These are phyloP conservation scores for Cyprinodon brontotheroides DNA, from an alignment of 2,113 vertebrate genomes.

Conservation along the genomic window DNA sequence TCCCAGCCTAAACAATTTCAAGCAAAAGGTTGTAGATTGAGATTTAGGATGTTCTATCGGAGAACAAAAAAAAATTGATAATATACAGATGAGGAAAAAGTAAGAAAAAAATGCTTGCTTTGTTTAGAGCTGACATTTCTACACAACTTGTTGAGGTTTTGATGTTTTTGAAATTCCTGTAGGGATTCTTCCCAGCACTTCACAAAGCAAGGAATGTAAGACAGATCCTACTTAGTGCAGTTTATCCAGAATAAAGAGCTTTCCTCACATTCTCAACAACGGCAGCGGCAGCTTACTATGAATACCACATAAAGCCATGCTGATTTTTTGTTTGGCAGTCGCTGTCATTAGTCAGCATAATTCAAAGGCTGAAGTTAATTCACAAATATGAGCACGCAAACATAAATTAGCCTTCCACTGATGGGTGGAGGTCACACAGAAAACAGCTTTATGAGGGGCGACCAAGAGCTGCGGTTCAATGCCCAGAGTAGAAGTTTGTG, in stretches of 20 bases:
- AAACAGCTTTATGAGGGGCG: constrained; percentile 58
- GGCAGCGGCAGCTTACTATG: constrained; percentile 27
- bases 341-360: constrained; percentile 49
- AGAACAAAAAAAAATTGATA: not conserved
- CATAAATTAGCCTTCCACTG: constrained; percentile 31
- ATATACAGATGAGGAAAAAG: not conserved
- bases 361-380: constrained; percentile 18
- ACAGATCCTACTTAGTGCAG: not conserved
- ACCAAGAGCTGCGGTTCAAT: constrained; percentile 52
- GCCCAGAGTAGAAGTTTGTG: constrained; percentile 36
- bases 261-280: constrained; percentile 18
- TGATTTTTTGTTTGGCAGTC: constrained; percentile 35
- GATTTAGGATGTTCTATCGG: not conserved
- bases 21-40: not conserved
- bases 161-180: not conserved
- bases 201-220: constrained; percentile 2
- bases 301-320: constrained; percentile 18
- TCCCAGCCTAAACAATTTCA: constrained; percentile 18
- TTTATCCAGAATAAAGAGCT: constrained; percentile 18
- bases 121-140: not conserved
- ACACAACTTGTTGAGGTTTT: not conserved
- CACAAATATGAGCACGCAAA: constrained; percentile 32
- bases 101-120: not conserved
- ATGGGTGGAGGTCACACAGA: constrained; percentile 28
- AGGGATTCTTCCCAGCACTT: not conserved